phyloP scores from a whole-genome alignment of 2,113 vertebrate genomes.

The Xiphias gladius region DNA sequence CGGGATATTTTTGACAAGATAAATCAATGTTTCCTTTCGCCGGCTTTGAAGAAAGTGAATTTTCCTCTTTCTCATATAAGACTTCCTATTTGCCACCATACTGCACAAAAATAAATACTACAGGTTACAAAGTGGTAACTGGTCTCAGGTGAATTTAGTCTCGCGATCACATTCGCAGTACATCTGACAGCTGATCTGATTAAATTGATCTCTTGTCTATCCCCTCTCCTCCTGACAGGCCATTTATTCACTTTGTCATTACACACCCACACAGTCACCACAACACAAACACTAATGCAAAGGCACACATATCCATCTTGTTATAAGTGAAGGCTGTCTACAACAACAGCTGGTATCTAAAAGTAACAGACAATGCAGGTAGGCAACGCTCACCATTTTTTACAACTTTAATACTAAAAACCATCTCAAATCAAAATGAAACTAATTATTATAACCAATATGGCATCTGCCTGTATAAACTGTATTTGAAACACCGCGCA shows the following conservation, averaged over 20 bases:
- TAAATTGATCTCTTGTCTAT: slow-evolving; percentile 30
- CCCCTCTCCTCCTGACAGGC: slow-evolving; percentile 17
- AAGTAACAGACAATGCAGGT: background rate
- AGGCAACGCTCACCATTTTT: background rate
- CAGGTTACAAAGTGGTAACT: background rate
- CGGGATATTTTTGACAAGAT: background rate
- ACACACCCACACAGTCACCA: slow-evolving; percentile 15
- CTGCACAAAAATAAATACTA: background rate
- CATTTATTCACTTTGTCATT: slow-evolving; percentile 41
- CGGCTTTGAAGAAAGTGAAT: background rate
- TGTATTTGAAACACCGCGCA: background rate
- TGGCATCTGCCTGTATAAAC: background rate
- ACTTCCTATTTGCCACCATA: background rate
- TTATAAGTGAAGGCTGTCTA: background rate
- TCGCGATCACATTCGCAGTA: background rate
- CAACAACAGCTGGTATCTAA: background rate
- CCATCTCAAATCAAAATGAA: background rate
- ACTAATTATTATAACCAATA: background rate
- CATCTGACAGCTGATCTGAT: slow-evolving; percentile 43
- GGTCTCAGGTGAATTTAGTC: background rate
- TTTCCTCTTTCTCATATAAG: background rate
- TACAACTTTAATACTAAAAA: background rate
- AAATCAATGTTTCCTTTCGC: background rate
- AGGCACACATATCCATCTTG: background rate
- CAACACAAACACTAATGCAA: background rate